A percentile compares a stretch with the other conserved stretches of the same genome.
Evolutionary conservation across 2,113 vertebrate species (phyloP).

Genomic region (Morone saxatilis): DNA sequence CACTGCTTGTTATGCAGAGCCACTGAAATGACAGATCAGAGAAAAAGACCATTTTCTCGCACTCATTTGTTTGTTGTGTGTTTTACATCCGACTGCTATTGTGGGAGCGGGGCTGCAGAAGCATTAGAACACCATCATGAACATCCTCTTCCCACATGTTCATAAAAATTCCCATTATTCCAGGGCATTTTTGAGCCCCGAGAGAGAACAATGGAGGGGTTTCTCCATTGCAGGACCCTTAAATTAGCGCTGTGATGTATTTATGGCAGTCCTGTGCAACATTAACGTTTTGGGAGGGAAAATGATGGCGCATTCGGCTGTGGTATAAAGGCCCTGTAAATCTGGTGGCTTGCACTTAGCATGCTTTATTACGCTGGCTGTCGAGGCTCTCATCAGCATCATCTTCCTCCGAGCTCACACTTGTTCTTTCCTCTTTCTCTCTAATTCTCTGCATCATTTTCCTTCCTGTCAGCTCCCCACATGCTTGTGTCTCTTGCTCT

Average conservation of each 20-base stretch:
- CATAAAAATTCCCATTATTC: slow-evolving; percentile 72
- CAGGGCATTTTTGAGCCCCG: slow-evolving; percentile 38
- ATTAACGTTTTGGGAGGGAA: slow-evolving; percentile 78
- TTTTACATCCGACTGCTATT: slow-evolving; percentile 37
- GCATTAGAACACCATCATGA: slow-evolving; percentile 7
- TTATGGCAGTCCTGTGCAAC: slow-evolving; percentile 71
- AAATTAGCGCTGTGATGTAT: slow-evolving; percentile 76
- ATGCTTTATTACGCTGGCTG: slow-evolving; percentile 71
- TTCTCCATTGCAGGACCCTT: slow-evolving; percentile 58
- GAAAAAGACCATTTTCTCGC: slow-evolving; percentile 21
- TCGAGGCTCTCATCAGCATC: slow-evolving; percentile 61
- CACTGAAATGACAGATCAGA: slow-evolving; percentile 43
- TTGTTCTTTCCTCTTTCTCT: slow-evolving; percentile 43
- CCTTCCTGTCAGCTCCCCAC: slow-evolving; percentile 2
- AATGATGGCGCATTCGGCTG: slow-evolving; percentile 75
- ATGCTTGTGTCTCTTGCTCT: slow-evolving; percentile 10
- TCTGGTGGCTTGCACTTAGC: slow-evolving; percentile 72
- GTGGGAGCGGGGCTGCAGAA: slow-evolving; percentile 13
- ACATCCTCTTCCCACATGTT: slow-evolving; percentile 55
- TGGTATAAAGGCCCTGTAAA: slow-evolving; percentile 75
- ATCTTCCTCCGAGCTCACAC: slow-evolving; percentile 35
- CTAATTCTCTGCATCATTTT: slow-evolving; percentile 35
- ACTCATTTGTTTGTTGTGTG: slow-evolving; percentile 39
- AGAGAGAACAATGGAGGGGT: slow-evolving; percentile 72
- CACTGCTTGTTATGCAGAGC: slow-evolving; percentile 33